A percentile compares a stretch with the other conserved stretches of the same genome.
Evolutionary conservation across 37 sponge, comb jelly and placozoan genomes (phyloP).

Genomic region (Oopsacas minuta): DNA sequence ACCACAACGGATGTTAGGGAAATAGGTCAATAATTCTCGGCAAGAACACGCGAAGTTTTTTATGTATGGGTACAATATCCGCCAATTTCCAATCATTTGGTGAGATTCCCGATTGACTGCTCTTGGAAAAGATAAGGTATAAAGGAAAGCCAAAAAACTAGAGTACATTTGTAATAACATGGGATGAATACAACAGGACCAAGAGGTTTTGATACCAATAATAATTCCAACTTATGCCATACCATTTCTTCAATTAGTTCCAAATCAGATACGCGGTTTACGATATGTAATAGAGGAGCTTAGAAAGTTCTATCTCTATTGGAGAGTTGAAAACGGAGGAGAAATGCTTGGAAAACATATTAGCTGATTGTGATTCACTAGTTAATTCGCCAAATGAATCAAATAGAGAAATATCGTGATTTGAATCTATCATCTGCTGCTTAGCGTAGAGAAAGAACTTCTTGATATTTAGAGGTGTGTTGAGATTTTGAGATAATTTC

Average conservation of each 20-base stretch:
- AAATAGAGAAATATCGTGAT: not conserved
- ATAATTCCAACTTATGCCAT: not conserved
- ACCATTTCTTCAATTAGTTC: not conserved
- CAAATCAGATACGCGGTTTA: not conserved
- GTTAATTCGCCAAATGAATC: not conserved
- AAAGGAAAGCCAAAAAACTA: not conserved
- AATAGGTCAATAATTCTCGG: conserved; percentile 29
- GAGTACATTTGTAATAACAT: not conserved
- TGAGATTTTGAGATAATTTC: not conserved
- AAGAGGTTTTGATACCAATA: not conserved
- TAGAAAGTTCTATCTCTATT: not conserved
- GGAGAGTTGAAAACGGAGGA: not conserved
- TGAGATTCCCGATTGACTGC: not conserved
- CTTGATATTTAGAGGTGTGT: not conserved
- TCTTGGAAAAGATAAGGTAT: not conserved
- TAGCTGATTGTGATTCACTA: not conserved
- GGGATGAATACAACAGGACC: not conserved
- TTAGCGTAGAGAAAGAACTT: not conserved
- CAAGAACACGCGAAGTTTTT: too few species aligned
- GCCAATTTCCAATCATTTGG: conserved; percentile 34
- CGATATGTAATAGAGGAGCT: not conserved
- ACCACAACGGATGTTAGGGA: conserved; percentile 23
- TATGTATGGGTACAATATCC: conserved; percentile 25
- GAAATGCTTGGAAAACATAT: not conserved
- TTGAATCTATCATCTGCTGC: not conserved